Evolutionary conservation across 2,888 invertebrate genomes (phyloP), one percentile per base, ranked within the genome.

Genomic region (Dendrolimus houi): DNA sequence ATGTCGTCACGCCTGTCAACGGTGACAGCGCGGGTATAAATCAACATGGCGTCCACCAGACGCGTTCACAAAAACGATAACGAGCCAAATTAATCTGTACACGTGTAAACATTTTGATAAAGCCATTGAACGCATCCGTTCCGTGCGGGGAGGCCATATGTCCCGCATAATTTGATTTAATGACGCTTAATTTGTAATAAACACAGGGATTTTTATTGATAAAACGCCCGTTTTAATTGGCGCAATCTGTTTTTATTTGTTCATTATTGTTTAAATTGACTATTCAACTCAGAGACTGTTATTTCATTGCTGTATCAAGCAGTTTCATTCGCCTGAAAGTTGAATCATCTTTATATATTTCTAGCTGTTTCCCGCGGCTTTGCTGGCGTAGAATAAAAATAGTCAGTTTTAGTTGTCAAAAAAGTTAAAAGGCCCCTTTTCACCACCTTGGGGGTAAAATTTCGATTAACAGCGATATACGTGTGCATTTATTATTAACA

Each of bases 41-140:
- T 65, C 54, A 54, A 64, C 64, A 68, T 66, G 69, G 64, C 67
- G 66, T 67, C 59, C 72, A 75, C 72, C 68, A 72, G 69, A 69
- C 74, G 71, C 75, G 71, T 74, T 72, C 72, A 76, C 72, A 75
- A 72, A 69, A 69, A 66, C 81, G 83, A 85, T 87, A 87, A 83
- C 76, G 69, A 76, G 74, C 69, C 75, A 71, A 83, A 85, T 85
- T 85, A 83, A 86, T 83, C 73, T 70, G 65, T 78, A 82, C 87
- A 87, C 86, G 84, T 87, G 87, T 83, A 80, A 81, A 80, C 85
- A 83, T 79, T 81, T 80, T 81, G 83, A 85, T 86, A 84, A 83
- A 75, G 72, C 71, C 74, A 68, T 69, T 70, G 72, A 70, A 67
- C 68, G 68, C 67, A 60, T 62, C 68, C 47, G 47, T 47, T 12